These are phyloP conservation scores for Actinernus sp. DNA, from an alignment of 92 coral and sea anemone species.

Conservation along the genomic window DNA sequence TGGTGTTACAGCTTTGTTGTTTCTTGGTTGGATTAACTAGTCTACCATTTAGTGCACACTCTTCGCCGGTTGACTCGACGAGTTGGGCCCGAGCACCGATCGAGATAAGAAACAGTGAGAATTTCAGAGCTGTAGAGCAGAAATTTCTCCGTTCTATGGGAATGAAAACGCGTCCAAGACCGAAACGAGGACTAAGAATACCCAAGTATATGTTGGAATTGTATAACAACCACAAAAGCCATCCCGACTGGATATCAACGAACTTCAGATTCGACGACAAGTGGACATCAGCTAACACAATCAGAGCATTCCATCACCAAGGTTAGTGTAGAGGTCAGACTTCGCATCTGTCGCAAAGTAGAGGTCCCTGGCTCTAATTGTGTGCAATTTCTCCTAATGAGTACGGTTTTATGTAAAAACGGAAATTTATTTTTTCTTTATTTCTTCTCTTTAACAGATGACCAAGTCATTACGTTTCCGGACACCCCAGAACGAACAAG, in stretches of 20 bases:
- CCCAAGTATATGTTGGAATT: slow-evolving; percentile 89
- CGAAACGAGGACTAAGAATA: slow-evolving; percentile 55
- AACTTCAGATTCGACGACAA: slow-evolving; percentile 78
- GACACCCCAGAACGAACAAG: slow-evolving; percentile 44
- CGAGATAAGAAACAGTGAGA: slow-evolving; percentile 35
- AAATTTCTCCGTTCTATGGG: slow-evolving; percentile 77
- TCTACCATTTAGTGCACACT: slow-evolving; percentile 37
- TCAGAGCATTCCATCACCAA: slow-evolving; percentile 81
- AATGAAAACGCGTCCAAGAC: slow-evolving; percentile 71
- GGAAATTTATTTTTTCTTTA: too few species aligned
- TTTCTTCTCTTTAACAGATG: slow-evolving; percentile 73
- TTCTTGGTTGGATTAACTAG: slow-evolving; percentile 64
- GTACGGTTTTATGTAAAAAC: too few species aligned
- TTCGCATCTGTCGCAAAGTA: too few species aligned
- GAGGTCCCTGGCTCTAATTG: too few species aligned
- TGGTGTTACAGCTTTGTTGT: slow-evolving; percentile 64
- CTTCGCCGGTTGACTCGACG: slow-evolving; percentile 10
- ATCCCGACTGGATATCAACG: slow-evolving; percentile 90
- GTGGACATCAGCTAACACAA: slow-evolving; percentile 92
- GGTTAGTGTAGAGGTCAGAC: too few species aligned
- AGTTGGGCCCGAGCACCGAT: slow-evolving; percentile 1
- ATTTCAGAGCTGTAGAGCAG: slow-evolving; percentile 70
- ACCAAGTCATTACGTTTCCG: slow-evolving; percentile 28
- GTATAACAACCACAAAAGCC: slow-evolving; percentile 75
- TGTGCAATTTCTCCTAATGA: background rate